A percentile compares a stretch with the other conserved stretches of the same genome.
phyloP scores from a whole-genome alignment of 1,140 invertebrate genomes.

The Aplysia californica region DNA sequence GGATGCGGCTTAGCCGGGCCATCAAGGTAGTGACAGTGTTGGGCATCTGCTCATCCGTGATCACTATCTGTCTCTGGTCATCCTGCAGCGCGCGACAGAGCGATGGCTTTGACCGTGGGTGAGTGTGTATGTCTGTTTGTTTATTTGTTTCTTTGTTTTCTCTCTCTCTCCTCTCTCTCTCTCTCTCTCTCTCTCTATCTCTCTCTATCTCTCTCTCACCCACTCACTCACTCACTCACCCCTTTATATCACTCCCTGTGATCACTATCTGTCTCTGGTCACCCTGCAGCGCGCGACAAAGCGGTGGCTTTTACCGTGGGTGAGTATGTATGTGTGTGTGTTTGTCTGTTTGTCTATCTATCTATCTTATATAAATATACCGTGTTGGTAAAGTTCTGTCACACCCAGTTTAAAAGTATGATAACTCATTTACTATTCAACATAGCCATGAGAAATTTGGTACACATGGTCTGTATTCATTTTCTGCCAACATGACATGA shows the following conservation, averaged over 20 bases:
- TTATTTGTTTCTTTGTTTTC: not conserved
- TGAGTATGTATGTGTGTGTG: not conserved
- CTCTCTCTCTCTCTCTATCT: too few species aligned
- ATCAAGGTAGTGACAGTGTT: conserved; percentile 25
- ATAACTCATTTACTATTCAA: not conserved
- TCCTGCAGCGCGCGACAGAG: conserved; percentile 19
- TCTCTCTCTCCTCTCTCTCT: too few species aligned
- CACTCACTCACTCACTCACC: not conserved
- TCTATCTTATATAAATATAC: not conserved
- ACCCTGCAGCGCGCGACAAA: conserved; percentile 17
- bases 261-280: conserved; percentile 33
- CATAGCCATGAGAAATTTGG: too few species aligned
- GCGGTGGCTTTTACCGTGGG: not conserved
- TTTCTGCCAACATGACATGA: too few species aligned
- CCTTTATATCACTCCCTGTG: conserved; percentile 2
- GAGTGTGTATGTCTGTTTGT: not conserved
- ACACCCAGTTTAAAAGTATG: not conserved
- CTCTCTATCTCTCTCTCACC: too few species aligned
- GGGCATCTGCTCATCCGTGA: conserved; percentile 26
- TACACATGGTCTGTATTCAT: too few species aligned
- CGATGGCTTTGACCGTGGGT: conserved; percentile 4
- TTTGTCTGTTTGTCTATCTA: not conserved
- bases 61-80: conserved; percentile 32
- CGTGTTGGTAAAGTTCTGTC: not conserved
- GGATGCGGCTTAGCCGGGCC: conserved; percentile 29